phyloP scores from a whole-genome alignment of 2,797 vertebrate genomes.

The Poliocrania exsul region DNA sequence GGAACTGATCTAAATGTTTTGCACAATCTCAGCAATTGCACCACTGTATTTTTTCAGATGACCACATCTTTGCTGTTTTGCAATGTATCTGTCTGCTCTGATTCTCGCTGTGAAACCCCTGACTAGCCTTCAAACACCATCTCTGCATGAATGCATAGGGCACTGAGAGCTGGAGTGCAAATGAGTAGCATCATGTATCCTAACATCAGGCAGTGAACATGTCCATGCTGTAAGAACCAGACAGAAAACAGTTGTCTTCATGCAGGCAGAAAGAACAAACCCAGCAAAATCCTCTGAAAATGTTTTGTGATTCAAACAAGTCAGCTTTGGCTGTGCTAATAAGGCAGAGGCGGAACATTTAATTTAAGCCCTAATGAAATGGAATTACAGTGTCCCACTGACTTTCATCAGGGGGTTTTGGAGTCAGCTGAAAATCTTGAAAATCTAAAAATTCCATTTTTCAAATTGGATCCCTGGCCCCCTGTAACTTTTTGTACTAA shows the following conservation, averaged over 20 bases:
- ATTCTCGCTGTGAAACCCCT: background rate
- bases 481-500: background rate
- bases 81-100: background rate
- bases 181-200: background rate
- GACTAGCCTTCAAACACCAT: background rate
- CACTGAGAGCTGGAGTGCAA: background rate
- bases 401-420: background rate
- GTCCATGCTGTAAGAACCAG: background rate
- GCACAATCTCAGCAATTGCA: background rate
- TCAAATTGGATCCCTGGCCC: background rate
- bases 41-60: background rate
- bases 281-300: background rate
- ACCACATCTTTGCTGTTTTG: background rate
- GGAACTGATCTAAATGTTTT: background rate
- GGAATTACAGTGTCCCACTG: slow-evolving; percentile 8
- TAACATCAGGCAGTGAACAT: background rate
- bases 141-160: background rate
- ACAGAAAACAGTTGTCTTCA: background rate
- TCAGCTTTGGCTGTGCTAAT: background rate
- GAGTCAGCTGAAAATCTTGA: background rate
- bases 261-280: background rate
- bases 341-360: background rate
- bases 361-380: background rate
- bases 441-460: background rate
- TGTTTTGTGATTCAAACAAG: background rate